Evolutionary conservation across 2,797 vertebrate species (phyloP).

Genomic region (Lagocephalus sceleratus): DNA sequence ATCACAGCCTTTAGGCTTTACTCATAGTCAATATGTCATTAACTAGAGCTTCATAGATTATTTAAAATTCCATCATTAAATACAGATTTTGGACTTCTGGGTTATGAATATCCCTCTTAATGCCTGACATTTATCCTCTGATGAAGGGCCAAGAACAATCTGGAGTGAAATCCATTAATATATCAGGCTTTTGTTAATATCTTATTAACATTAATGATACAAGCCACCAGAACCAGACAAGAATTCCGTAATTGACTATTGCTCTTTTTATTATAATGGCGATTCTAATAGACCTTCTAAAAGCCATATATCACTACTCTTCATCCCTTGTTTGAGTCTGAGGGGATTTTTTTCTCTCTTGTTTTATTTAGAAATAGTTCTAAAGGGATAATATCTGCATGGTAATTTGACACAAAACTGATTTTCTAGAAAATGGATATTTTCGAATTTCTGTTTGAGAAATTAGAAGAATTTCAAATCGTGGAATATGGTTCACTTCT

Average conservation of each 20-base stretch:
- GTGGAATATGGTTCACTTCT: too few relatives aligned
- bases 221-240: background rate
- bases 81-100: constrained; percentile 1
- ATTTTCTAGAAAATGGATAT: too few relatives aligned
- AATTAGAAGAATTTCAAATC: too few relatives aligned
- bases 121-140: background rate
- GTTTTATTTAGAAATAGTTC: too few relatives aligned
- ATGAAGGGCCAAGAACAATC: background rate
- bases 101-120: constrained; percentile 2
- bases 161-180: background rate
- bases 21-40: background rate
- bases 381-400: too few relatives aligned
- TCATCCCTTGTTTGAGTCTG: too few relatives aligned
- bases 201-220: background rate
- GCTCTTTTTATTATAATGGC: background rate
- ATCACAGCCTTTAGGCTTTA: background rate
- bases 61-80: background rate
- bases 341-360: too few relatives aligned
- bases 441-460: too few relatives aligned
- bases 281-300: too few relatives aligned
- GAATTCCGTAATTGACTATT: background rate
- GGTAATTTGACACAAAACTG: too few relatives aligned
- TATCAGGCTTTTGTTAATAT: background rate
- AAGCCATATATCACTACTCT: too few relatives aligned
- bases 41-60: background rate